Evolutionary conservation across 2,797 vertebrate genomes (phyloP).

Genomic region (Protonibea diacanthus): DNA sequence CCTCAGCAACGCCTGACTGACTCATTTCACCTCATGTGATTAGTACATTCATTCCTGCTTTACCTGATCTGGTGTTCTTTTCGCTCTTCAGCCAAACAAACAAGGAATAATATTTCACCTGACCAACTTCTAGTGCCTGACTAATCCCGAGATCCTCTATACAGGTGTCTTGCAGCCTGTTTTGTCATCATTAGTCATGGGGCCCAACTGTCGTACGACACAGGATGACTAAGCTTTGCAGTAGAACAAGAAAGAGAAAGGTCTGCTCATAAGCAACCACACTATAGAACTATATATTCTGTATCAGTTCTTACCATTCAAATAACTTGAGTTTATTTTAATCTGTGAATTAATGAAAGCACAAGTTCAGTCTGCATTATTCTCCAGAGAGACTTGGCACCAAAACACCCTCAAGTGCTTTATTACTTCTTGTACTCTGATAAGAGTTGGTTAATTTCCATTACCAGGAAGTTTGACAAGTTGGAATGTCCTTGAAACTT

Average conservation of each 20-base stretch:
- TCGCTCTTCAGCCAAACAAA: slow-evolving; percentile 26
- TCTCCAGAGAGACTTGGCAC: slow-evolving; percentile 25
- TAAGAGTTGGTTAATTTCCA: slow-evolving; percentile 57
- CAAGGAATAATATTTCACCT: slow-evolving; percentile 45
- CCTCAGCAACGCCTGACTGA: slow-evolving; percentile 66
- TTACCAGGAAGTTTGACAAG: slow-evolving; percentile 43
- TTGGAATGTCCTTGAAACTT: slow-evolving; percentile 13
- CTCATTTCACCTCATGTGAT: slow-evolving; percentile 60
- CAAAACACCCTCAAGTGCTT: slow-evolving; percentile 42
- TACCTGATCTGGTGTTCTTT: slow-evolving; percentile 35
- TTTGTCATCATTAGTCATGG: slow-evolving; percentile 65
- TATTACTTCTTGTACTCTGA: slow-evolving; percentile 63
- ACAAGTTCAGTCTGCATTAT: not conserved
- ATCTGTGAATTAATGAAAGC: not conserved
- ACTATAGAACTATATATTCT: not conserved
- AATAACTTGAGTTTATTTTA: not conserved
- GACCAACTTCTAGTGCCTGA: slow-evolving; percentile 41
- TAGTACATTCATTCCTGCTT: slow-evolving; percentile 25
- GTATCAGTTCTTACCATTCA: not conserved
- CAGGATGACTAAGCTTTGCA: slow-evolving; percentile 46
- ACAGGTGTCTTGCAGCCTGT: slow-evolving; percentile 64
- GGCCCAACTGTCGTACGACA: slow-evolving; percentile 43
- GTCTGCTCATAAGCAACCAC: not conserved
- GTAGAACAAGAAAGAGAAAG: slow-evolving; percentile 41
- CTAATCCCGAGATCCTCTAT: slow-evolving; percentile 52